These are phyloP conservation scores for Aplysia californica DNA, from an alignment of 1,140 invertebrate species.

Conservation along the genomic window DNA sequence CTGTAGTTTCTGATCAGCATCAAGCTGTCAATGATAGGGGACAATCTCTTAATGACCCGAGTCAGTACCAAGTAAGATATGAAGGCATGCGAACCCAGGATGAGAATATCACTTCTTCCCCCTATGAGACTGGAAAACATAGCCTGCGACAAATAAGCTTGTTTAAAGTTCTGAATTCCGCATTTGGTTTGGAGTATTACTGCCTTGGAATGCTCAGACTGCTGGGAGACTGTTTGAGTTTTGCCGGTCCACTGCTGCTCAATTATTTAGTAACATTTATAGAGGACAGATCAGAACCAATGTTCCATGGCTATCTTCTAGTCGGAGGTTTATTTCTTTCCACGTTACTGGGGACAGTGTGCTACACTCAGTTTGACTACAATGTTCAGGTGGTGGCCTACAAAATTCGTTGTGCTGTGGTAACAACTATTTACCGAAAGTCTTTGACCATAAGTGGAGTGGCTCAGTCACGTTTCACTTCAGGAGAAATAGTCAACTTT, in stretches of 20 bases:
- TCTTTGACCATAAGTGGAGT: constrained; percentile 68
- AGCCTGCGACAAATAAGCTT: constrained; percentile 70
- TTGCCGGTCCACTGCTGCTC: constrained; percentile 89
- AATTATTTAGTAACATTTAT: constrained; percentile 85
- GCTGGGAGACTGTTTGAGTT: constrained; percentile 82
- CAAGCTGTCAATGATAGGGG: no score
- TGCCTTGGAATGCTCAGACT: constrained; percentile 89
- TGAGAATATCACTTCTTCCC: no score
- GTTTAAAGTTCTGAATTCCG: constrained; percentile 80
- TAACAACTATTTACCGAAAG: constrained; percentile 90
- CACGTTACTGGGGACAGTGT: constrained; percentile 76
- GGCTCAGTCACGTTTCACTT: constrained; percentile 71
- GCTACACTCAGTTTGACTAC: constrained; percentile 90
- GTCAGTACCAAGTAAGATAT: no score
- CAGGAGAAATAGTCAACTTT: constrained; percentile 94
- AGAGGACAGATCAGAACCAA: constrained; percentile 77
- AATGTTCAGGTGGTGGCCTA: constrained; percentile 87
- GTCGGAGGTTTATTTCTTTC: constrained; percentile 75
- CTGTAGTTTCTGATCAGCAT: no score
- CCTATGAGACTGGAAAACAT: no score
- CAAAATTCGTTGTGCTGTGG: constrained; percentile 86
- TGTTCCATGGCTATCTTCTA: constrained; percentile 82
- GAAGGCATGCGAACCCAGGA: no score
- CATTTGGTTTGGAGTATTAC: constrained; percentile 91
- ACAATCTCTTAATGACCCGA: no score